Base-by-base conservation (phyloP, 2,888 invertebrate genomes). In the Meta bourneti region DNA sequence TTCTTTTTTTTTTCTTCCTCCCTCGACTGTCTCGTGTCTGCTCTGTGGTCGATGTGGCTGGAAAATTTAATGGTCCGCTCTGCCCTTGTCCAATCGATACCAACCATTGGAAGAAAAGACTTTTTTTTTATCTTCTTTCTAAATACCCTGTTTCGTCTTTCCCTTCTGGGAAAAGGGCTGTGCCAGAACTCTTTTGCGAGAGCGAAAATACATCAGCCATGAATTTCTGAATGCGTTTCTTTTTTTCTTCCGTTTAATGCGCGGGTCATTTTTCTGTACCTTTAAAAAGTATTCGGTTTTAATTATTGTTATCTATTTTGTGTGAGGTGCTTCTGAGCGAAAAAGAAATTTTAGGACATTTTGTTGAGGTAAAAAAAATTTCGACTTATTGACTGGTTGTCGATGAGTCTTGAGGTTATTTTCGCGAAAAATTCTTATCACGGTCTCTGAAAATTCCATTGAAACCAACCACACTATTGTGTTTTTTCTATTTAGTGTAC, bases 31-130 rank as follows among this genome's bases (percentile, higher is more conserved):
- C 13, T 86, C 82, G 78, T 83, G 87, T 83, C 81, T 51, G 51
- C 70, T 75, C 86, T 81, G 91, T 91, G 91, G 91, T 91, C 91
- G 91, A 91, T 91, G 87, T 71, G 87, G 91, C 87, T 70, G 20
- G 87, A 77, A 78, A 91, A 91, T 91, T 91, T 91, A 91, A 91
- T 91, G 91, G 91, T 83, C 74, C 91, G 83, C 77, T 90, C 82
- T 71, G 34, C 69, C 89, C 34, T 34, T 54, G 72, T 70, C 52
- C 80, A 87, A 91, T 91, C 91, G 77, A 91, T 91, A 78, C 79
- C 71, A 54, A 77, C 87, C 82, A 82, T 87, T 78, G 81, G 75
- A 86, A 81, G 75, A 86, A 83, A 51, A 72, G 49, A 34, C 9
- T 84, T 89, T 61, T 16, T 83, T 69, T 81, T 69, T 81, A 8